Percentiles rank a stretch among this genome's conserved stretches.
phyloP scores from a whole-genome alignment of 2,888 invertebrate species.

The Geophilus truncorum region DNA sequence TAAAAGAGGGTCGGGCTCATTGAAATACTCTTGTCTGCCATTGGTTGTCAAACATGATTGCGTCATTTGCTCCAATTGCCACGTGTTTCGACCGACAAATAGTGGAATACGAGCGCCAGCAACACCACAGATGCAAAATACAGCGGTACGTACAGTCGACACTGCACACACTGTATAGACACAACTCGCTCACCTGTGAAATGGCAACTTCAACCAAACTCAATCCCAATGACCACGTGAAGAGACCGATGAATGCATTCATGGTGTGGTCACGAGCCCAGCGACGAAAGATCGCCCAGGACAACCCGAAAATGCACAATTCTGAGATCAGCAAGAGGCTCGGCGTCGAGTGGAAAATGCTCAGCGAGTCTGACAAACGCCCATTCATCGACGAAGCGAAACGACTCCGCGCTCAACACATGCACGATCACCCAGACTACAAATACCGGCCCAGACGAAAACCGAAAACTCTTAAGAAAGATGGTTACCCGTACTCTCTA shows the following conservation, averaged over 20 bases:
- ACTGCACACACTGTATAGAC: too few relatives aligned
- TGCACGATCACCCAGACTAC: constrained; percentile 88
- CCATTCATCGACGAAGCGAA: constrained; percentile 90
- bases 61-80: too few relatives aligned
- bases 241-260: constrained; percentile 96
- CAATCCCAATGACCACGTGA: constrained; percentile 72
- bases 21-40: too few relatives aligned
- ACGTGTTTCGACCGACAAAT: too few relatives aligned
- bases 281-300: constrained; percentile 83
- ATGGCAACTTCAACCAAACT: too few relatives aligned
- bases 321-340: constrained; percentile 87
- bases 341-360: constrained; percentile 84
- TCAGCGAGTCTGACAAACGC: constrained; percentile 77
- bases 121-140: too few relatives aligned
- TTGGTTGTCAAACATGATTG: too few relatives aligned
- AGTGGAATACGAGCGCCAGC: too few relatives aligned
- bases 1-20: too few relatives aligned
- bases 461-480: constrained; percentile 54
- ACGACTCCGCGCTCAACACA: constrained; percentile 74
- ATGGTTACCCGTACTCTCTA: constrained; percentile 82
- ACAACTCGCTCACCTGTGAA: too few relatives aligned
- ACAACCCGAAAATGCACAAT: constrained; percentile 96
- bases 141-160: too few relatives aligned
- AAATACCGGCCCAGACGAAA: constrained; percentile 77
- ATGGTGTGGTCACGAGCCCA: constrained; percentile 96